Percentiles rank a stretch among this genome's conserved stretches.
phyloP scores from a whole-genome alignment of 2,888 invertebrate species.

The Ophraella communa region DNA sequence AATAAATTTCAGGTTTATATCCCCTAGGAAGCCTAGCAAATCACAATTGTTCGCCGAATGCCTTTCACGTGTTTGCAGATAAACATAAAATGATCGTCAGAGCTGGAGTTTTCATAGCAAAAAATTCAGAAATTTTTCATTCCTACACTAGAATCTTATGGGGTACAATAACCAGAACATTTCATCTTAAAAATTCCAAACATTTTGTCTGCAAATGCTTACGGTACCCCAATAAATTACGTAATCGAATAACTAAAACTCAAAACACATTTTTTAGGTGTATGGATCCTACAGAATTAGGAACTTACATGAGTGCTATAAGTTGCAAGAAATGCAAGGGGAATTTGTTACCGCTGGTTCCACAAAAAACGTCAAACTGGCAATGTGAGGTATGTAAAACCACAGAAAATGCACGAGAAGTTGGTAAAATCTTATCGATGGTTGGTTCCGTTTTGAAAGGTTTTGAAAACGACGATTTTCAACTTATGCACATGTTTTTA shows the following conservation, averaged over 20 bases:
- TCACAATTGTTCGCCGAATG: conserved; percentile 74
- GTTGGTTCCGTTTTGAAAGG: conserved; percentile 65
- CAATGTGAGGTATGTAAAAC: conserved; percentile 64
- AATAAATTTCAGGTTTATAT: conserved; percentile 63
- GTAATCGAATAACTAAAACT: too few species aligned
- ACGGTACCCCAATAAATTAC: too few species aligned
- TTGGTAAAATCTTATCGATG: conserved; percentile 62
- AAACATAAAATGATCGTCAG: conserved; percentile 67
- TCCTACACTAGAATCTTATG: conserved; percentile 72
- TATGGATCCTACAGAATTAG: conserved; percentile 71
- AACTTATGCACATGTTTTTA: conserved; percentile 66
- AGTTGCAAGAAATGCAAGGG: conserved; percentile 61
- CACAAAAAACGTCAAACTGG: conserved; percentile 64
- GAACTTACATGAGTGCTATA: conserved; percentile 55
- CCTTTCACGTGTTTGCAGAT: conserved; percentile 67
- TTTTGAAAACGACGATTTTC: conserved; percentile 62
- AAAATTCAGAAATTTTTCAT: conserved; percentile 70
- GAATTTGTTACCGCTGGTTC: conserved; percentile 65
- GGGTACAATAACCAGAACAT: conserved; percentile 70
- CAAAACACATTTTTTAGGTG: conserved; percentile 61
- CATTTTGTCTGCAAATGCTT: conserved; percentile 72
- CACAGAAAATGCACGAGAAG: conserved; percentile 59
- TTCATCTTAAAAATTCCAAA: conserved; percentile 70
- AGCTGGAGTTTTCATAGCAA: conserved; percentile 66
- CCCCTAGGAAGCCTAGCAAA: conserved; percentile 73